These are phyloP conservation scores for Calcarius ornatus DNA, from an alignment of 2,113 vertebrate genomes.

Conservation along the genomic window DNA sequence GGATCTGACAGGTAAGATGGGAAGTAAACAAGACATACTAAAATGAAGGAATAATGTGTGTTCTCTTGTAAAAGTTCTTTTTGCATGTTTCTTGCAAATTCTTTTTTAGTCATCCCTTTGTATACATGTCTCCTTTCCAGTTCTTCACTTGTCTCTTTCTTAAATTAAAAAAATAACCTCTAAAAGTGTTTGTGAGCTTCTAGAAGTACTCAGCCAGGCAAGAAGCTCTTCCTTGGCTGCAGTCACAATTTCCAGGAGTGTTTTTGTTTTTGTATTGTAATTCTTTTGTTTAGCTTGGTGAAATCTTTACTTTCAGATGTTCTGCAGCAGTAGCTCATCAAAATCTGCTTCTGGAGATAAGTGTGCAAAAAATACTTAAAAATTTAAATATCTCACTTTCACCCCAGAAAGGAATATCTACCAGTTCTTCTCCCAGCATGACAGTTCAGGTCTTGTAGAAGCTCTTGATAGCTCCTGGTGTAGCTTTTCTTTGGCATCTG, in stretches of 20 bases:
- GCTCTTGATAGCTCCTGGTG: background rate
- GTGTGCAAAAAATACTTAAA: background rate
- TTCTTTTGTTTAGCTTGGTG: background rate
- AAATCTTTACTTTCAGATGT: background rate
- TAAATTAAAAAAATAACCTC: background rate
- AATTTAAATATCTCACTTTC: background rate
- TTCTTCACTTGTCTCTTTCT: background rate
- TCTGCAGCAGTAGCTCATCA: background rate
- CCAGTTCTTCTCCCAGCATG: background rate
- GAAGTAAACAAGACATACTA: background rate
- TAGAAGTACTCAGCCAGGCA: background rate
- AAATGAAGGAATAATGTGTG: background rate
- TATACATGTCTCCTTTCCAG: background rate
- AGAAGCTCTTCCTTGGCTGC: background rate
- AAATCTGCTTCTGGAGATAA: background rate
- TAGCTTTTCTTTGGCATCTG: background rate
- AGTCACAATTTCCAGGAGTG: background rate
- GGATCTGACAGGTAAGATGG: constrained; percentile 93
- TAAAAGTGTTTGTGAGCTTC: background rate
- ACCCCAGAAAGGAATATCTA: background rate
- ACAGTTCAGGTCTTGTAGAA: background rate
- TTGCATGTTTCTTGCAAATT: background rate
- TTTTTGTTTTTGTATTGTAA: background rate
- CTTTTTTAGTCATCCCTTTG: background rate
- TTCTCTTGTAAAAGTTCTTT: background rate